These are phyloP conservation scores for Aethina tumida DNA, from an alignment of 1,140 invertebrate species.

Conservation along the genomic window DNA sequence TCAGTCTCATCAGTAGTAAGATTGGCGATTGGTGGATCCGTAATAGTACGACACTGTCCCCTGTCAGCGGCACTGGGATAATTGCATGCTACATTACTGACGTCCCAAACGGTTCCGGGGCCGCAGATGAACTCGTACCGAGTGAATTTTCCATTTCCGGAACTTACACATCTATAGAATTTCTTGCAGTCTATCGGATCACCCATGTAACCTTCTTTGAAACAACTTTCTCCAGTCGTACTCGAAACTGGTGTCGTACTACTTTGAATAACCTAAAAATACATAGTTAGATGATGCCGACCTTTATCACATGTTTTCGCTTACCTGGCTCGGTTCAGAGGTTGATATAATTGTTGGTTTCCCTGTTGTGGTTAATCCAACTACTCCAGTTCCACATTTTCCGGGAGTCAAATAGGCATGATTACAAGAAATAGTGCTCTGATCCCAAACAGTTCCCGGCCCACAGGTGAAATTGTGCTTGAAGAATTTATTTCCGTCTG, in stretches of 20 bases:
- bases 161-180: conserved; percentile 56
- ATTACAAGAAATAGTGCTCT: conserved; percentile 39
- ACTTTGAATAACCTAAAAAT: too few species aligned
- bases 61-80: conserved; percentile 35
- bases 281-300: too few species aligned
- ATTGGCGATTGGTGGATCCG: conserved; percentile 1
- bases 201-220: conserved; percentile 41
- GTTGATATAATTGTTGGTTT: conserved; percentile 2
- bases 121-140: conserved; percentile 53
- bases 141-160: conserved; percentile 40
- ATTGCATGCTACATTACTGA: conserved; percentile 39
- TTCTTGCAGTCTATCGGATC: conserved; percentile 38
- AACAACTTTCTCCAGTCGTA: conserved; percentile 20
- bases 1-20: not conserved
- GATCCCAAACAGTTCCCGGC: conserved; percentile 37
- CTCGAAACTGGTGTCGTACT: too few species aligned
- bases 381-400: conserved; percentile 1
- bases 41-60: conserved; percentile 26
- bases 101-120: conserved; percentile 43
- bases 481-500: conserved; percentile 39
- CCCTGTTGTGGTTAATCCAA: not conserved
- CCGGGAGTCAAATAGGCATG: too few species aligned
- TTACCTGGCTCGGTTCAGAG: not conserved
- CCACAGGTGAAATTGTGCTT: conserved; percentile 50
- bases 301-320: too few species aligned